phyloP scores from a whole-genome alignment of 2,113 vertebrate genomes.

The Micronycteris hirsuta region DNA sequence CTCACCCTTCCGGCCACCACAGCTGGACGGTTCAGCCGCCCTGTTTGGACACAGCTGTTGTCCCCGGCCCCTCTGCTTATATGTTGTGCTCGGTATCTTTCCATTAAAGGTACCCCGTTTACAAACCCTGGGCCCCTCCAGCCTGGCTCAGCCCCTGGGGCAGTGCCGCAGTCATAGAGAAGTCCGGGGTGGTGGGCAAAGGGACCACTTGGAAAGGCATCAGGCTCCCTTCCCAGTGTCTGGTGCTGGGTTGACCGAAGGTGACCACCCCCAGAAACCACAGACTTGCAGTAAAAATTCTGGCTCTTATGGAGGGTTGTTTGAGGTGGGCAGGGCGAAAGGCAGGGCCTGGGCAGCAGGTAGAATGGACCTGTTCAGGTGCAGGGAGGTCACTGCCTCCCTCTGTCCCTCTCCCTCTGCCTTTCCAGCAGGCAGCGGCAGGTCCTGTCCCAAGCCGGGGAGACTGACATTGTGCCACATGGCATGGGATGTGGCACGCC shows the following conservation, averaged over 20 bases:
- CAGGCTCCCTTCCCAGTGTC: not conserved
- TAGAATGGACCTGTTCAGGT: too few species aligned
- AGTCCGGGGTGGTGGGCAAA: too few species aligned
- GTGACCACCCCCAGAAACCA: not conserved
- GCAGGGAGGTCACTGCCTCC: not conserved
- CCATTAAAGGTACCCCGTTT: not conserved
- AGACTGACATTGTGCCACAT: accelerated
- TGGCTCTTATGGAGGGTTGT: accelerated
- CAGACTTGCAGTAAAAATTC: not conserved
- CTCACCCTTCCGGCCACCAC: not conserved
- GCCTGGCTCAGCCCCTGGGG: not conserved
- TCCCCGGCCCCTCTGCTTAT: not conserved
- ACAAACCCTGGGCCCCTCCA: accelerated
- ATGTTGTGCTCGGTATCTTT: not conserved
- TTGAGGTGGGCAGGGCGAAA: too few species aligned
- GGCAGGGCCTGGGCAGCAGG: accelerated
- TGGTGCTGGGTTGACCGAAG: not conserved
- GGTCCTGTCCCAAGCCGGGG: accelerated
- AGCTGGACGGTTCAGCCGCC: accelerated
- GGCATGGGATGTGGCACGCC: not conserved
- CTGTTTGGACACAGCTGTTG: not conserved
- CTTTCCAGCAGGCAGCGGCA: accelerated
- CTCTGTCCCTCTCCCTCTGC: not conserved
- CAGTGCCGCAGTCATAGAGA: not conserved
- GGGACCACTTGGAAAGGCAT: not conserved